These are phyloP conservation scores for Rhagonycha lutea DNA, from an alignment of 2,888 invertebrate species.

Conservation along the genomic window DNA sequence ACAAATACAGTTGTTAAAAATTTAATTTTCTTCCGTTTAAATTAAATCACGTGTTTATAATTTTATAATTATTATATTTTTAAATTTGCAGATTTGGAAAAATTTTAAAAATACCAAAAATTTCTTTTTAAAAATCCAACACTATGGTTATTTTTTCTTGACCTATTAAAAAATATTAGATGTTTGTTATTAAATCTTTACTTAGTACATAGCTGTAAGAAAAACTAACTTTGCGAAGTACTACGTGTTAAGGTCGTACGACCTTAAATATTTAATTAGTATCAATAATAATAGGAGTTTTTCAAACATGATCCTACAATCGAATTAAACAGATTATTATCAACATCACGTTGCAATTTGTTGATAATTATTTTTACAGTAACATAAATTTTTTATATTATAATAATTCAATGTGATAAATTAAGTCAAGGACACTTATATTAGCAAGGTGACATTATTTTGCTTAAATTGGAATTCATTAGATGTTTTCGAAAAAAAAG, in stretches of 20 bases:
- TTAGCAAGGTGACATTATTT: not conserved
- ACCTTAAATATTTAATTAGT: not conserved
- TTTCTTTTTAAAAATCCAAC: too few species aligned
- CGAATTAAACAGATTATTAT: too few species aligned
- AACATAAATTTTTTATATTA: not conserved
- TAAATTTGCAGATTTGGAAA: not conserved
- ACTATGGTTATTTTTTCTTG: not conserved
- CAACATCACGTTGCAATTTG: not conserved
- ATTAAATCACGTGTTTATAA: not conserved
- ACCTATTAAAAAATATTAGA: not conserved
- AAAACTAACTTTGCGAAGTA: not conserved
- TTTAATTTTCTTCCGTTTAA: not conserved
- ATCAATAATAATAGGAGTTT: not conserved
- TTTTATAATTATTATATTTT: not conserved
- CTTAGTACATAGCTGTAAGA: not conserved
- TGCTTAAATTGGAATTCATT: not conserved
- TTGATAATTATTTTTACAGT: not conserved
- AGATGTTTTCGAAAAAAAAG: not conserved
- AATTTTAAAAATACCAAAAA: not conserved
- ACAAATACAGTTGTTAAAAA: not conserved
- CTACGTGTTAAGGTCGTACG: not conserved
- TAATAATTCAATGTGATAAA: not conserved
- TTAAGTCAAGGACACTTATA: not conserved
- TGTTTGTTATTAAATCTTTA: not conserved
- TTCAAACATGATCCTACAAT: not conserved